Evolutionary conservation across 2,113 vertebrate genomes (phyloP).

Genomic region (Marmota flaviventris): DNA sequence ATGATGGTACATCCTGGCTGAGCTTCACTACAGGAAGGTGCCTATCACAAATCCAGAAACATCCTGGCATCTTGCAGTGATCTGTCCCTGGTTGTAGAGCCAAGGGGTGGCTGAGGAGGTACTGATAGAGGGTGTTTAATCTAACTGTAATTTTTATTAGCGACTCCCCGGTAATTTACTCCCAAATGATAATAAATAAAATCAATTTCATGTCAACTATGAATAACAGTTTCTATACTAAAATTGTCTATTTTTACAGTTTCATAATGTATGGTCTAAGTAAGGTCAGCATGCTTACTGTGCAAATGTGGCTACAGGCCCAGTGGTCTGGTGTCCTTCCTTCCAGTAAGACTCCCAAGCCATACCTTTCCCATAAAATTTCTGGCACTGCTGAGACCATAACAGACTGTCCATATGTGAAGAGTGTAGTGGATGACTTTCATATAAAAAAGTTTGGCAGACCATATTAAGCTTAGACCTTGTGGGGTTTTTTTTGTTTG

Average conservation of each 20-base stretch:
- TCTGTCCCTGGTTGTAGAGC: background rate
- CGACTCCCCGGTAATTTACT: background rate
- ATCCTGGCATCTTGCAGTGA: background rate
- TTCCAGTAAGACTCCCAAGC: background rate
- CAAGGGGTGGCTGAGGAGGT: background rate
- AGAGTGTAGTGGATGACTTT: background rate
- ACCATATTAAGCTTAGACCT: background rate
- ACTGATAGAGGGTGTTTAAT: background rate
- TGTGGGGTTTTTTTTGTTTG: too few relatives aligned
- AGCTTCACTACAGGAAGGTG: background rate
- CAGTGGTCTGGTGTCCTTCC: background rate
- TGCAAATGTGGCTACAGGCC: background rate
- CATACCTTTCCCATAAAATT: background rate
- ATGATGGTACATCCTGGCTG: background rate
- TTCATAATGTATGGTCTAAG: background rate
- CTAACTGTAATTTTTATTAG: background rate
- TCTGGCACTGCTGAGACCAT: background rate
- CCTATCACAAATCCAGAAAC: background rate
- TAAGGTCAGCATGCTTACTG: background rate
- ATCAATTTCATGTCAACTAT: background rate
- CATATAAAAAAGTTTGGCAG: background rate
- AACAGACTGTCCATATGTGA: background rate
- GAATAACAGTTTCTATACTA: background rate
- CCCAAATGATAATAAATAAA: constrained; percentile 6
- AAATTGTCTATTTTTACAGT: background rate